Base-by-base conservation (phyloP, 2,888 invertebrate species). In the Perdita meconis region DNA sequence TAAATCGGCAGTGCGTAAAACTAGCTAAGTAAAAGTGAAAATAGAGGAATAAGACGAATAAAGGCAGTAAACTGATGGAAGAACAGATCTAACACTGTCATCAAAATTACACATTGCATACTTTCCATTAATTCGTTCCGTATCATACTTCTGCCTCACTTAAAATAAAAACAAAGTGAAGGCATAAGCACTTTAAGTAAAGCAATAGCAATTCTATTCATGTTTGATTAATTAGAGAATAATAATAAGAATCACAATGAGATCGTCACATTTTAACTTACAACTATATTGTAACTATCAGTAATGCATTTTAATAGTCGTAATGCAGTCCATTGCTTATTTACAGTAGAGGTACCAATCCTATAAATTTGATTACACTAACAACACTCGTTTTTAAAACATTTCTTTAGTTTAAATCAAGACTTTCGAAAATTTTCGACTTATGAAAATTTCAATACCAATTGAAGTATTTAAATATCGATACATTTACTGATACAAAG, bases 1-100 rank as follows among this genome's bases (percentile, higher is more conserved):
- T 86, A 80, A 87, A 80, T 88, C 87, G 90, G 89, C 90, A 90
- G 90, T 90, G 88, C 88, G 84, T 85, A 79, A 86, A 86, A 86
- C 75, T 86, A 85, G 76, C 83, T 80, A 79, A 59, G 59, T 72
- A 73, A 80, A 85, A 81, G 85, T 81, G 81, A 84, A 16, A 10
- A 6, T 75, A 73, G 71, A 78, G 77, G 42, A 59, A 50, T 47
- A 59, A 84, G 68, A 78, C 83, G 84, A 84, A 76, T 73, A 50
- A 65, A 51, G 47, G 67, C 60, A 60, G 67, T 59, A 70, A 82
- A 36, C 55, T 55, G n/a, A 59, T 73, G 76, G 73, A 83, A 82
- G 80, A 81, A 83, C 60, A 59, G 47, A 57, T 63, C 38, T 47
- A 19, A 64, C 38, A 59, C 26, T 59, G 30, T 6, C 13, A 44